Evolutionary conservation across 2,888 invertebrate species (phyloP), one percentile per base, ranked within the genome.

Genomic region (Tuberolachnus salignus): DNA sequence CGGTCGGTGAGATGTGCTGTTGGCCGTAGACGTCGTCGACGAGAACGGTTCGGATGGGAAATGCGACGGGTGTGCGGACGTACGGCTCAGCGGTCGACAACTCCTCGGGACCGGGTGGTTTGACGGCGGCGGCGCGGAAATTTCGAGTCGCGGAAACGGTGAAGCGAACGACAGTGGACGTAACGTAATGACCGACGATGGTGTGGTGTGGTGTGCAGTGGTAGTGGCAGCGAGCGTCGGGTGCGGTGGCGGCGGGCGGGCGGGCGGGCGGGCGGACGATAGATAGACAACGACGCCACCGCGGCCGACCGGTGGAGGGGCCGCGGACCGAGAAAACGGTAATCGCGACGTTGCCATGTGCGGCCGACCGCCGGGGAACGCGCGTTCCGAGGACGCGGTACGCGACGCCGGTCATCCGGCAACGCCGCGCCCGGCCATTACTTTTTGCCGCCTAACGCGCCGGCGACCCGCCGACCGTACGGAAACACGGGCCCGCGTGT

Each of bases 291-390:
- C 51, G 34, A 14, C 19, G 55, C 10, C 19, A 42, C 10, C 21
- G 55, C 19, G 42, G 61, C 26, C 42, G 44, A 8, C 21, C 59
- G 34, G 6, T 16, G 61, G 61, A 49, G 63, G 49, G 34, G 26
- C n/a, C 19, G 59, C 51, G 51, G n/a, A 34, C n/a, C 57, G 67
- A 16, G 51, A 42, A 75, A 78, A 78, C 78, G 78, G 78, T 69
- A 69, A 69, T 57, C n/a, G 78, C 78, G 67, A 78, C 78, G 78
- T 78, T 78, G 78, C 78, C 78, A 67, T 78, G 67, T 67, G 46
- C 69, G 59, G 8, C 67, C 59, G 78, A 59, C 21, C 34, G 59
- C 16, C 34, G 19, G 16, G 9, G 23, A 6, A 13, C n/a, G 9
- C 9, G 44, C 16, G n/a, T 49, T 34, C 21, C 34, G 46, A 21